Percentiles rank a stretch among this genome's conserved stretches.
Conservation (phyloP, 2,113 vertebrate genomes). For the Etheostoma cragini region DNA sequence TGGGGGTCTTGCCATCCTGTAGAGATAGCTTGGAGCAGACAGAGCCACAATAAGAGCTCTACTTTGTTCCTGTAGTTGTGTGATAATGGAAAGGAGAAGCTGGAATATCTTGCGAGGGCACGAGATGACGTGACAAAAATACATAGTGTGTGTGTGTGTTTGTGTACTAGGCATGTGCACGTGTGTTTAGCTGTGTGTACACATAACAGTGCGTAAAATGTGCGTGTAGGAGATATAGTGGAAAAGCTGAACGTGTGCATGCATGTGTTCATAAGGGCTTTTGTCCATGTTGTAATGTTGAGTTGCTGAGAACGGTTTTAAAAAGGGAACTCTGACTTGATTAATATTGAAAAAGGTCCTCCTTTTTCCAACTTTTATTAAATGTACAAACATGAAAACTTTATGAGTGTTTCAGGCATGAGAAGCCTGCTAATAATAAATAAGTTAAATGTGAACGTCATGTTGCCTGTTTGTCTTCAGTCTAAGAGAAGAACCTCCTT, state of each 20-base stretch:
- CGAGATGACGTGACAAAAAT: constrained; percentile 23
- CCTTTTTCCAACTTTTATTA: constrained; percentile 62
- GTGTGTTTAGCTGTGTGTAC: background rate
- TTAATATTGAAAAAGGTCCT: constrained; percentile 64
- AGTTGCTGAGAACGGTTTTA: constrained; percentile 47
- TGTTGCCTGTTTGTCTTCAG: constrained; percentile 44
- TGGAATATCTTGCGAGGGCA: constrained; percentile 37
- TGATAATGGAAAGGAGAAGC: constrained; percentile 58
- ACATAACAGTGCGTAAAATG: background rate
- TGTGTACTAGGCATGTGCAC: background rate
- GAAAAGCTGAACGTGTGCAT: constrained; percentile 7
- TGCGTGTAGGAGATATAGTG: background rate
- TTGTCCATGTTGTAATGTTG: constrained; percentile 37
- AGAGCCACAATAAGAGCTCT: constrained; percentile 33
- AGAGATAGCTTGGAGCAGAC: constrained; percentile 23
- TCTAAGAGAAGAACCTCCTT: constrained; percentile 12
- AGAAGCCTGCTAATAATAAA: constrained; percentile 76
- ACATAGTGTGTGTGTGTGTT: background rate
- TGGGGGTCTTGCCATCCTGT: constrained; percentile 31
- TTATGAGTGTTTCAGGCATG: constrained; percentile 72
- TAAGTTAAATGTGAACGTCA: constrained; percentile 63
- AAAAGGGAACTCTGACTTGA: constrained; percentile 56
- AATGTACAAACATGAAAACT: constrained; percentile 72
- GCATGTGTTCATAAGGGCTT: constrained; percentile 35
- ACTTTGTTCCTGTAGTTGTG: constrained; percentile 55